Evolutionary conservation across 2,888 invertebrate species (phyloP).

Genomic region (Thecocarcelia acutangulata): DNA sequence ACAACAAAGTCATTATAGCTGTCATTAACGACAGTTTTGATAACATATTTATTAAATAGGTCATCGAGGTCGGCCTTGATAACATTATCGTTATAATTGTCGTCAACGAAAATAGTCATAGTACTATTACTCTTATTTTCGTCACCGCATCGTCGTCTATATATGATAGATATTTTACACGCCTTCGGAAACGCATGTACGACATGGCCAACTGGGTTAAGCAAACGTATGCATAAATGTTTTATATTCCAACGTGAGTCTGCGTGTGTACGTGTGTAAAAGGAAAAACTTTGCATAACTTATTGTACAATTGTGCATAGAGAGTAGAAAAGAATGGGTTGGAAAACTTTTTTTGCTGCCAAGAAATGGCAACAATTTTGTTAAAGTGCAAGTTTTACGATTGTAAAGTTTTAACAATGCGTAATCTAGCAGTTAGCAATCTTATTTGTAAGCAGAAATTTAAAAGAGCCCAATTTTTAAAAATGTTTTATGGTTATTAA

Average conservation of each 20-base stretch:
- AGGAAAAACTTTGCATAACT: conserved; percentile 65
- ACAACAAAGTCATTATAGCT: too few species aligned
- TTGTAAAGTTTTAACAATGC: conserved; percentile 69
- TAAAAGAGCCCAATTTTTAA: conserved; percentile 23
- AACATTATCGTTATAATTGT: too few species aligned
- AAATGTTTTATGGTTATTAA: neutral
- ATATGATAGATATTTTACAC: too few species aligned
- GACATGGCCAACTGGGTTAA: neutral
- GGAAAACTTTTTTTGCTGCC: conserved; percentile 31
- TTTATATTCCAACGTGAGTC: conserved; percentile 21
- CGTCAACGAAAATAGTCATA: too few species aligned
- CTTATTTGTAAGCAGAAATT: conserved; percentile 16
- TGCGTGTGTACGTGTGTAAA: too few species aligned
- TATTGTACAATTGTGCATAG: conserved; percentile 66
- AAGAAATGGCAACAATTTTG: conserved; percentile 68
- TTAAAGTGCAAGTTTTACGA: conserved; percentile 68
- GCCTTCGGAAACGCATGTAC: too few species aligned
- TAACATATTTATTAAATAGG: too few species aligned
- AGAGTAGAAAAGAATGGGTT: conserved; percentile 48
- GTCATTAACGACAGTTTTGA: too few species aligned
- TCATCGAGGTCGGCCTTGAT: too few species aligned
- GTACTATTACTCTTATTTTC: too few species aligned
- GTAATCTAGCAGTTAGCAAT: conserved; percentile 69
- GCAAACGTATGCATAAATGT: conserved; percentile 52
- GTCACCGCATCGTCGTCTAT: too few species aligned